Conservation (phyloP, 64 coral and sea anemone species). For the Montipora efflorescens region DNA sequence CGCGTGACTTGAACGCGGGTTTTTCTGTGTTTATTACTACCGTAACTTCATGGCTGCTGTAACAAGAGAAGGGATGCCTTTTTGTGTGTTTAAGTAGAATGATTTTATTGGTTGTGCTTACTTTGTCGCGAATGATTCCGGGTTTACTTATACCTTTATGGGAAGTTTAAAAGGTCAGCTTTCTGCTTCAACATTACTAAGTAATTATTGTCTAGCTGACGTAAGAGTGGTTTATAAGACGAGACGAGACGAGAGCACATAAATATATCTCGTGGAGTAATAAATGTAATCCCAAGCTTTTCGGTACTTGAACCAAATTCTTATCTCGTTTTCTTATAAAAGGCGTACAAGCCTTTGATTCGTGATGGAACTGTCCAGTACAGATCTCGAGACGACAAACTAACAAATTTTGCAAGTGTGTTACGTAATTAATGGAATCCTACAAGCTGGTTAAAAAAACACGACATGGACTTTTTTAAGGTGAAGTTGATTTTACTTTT, state of each 20-base stretch:
- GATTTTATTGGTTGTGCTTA: too few relatives aligned
- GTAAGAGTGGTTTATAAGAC: background rate
- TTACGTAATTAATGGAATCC: background rate
- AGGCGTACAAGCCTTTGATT: background rate
- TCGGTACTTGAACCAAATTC: background rate
- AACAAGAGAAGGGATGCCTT: too few relatives aligned
- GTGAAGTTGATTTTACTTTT: background rate
- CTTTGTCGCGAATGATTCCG: too few relatives aligned
- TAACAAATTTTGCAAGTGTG: background rate
- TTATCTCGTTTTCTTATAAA: background rate
- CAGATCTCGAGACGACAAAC: background rate
- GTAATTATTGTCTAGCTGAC: background rate
- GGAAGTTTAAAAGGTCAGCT: background rate
- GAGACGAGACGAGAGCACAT: background rate
- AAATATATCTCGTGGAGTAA: background rate
- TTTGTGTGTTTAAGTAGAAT: too few relatives aligned
- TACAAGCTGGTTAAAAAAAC: background rate
- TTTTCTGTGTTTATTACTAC: too few relatives aligned
- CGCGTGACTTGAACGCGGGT: too few relatives aligned
- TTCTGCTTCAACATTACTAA: background rate
- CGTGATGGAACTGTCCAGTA: background rate
- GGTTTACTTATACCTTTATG: background rate
- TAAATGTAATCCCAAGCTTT: background rate
- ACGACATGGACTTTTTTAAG: background rate
- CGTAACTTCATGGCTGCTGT: too few relatives aligned